Evolutionary conservation across 2,113 vertebrate genomes (phyloP).

Genomic region (Scomber colias): DNA sequence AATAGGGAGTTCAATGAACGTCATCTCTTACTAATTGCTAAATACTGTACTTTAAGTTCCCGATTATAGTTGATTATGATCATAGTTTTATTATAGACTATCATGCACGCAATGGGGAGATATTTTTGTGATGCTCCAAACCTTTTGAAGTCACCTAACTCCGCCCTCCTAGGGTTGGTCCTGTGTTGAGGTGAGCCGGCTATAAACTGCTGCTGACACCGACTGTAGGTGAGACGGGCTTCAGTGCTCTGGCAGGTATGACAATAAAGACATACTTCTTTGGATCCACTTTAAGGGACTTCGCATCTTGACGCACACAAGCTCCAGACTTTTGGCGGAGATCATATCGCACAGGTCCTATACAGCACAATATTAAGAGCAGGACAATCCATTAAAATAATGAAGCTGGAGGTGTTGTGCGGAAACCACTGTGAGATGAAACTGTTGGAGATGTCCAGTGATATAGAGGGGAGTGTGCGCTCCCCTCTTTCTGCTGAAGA

Average conservation of each 20-base stretch:
- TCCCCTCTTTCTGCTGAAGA: constrained; percentile 85
- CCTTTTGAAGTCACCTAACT: constrained; percentile 35
- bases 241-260: constrained; percentile 57
- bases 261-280: background rate
- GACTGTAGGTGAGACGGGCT: constrained; percentile 68
- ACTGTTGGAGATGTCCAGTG: constrained; percentile 73
- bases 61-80: background rate
- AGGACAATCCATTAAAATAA: constrained; percentile 53
- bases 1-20: background rate
- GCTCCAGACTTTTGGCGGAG: constrained; percentile 22
- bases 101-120: constrained; percentile 15
- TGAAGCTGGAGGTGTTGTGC: constrained; percentile 91
- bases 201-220: constrained; percentile 75
- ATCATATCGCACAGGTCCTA: background rate
- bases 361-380: too few relatives aligned
- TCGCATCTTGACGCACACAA: constrained; percentile 40
- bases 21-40: background rate
- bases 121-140: constrained; percentile 17
- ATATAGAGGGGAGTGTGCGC: constrained; percentile 81
- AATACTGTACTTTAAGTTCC: background rate
- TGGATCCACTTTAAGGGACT: constrained; percentile 13
- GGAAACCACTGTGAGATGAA: constrained; percentile 82
- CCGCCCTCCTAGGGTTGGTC: constrained; percentile 81
- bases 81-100: background rate
- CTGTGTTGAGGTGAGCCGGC: constrained; percentile 77